Percentiles rank a stretch among this genome's conserved stretches.
Evolutionary conservation across 2,888 invertebrate genomes (phyloP).

Genomic region (Autographa pulchrina): DNA sequence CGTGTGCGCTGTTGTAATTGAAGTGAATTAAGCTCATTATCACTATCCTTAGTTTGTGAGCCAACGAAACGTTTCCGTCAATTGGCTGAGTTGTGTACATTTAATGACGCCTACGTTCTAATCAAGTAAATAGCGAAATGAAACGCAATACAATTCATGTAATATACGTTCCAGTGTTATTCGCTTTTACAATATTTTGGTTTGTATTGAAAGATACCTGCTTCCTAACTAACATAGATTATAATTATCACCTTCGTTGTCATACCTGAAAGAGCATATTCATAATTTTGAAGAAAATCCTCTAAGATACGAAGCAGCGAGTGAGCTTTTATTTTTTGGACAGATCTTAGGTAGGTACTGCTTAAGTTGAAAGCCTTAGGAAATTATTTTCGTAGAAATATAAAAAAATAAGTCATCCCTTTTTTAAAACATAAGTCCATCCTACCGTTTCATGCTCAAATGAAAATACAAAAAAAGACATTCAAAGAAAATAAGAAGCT

Average conservation of each 20-base stretch:
- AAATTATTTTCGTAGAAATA: no score
- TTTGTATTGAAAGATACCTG: neutral
- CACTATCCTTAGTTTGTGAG: conserved; percentile 58
- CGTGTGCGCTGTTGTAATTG: conserved; percentile 62
- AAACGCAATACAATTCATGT: conserved; percentile 49
- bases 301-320: no score
- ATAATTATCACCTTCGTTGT: no score
- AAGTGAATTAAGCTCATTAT: conserved; percentile 72
- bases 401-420: no score
- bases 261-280: no score
- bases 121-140: conserved; percentile 46
- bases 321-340: no score
- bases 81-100: conserved; percentile 62
- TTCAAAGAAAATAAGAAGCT: conserved; percentile 3
- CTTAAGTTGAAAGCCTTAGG: neutral
- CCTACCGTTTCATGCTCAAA: neutral
- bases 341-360: no score
- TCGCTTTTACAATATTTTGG: conserved; percentile 14
- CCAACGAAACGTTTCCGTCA: conserved; percentile 65
- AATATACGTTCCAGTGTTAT: conserved; percentile 29
- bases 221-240: no score
- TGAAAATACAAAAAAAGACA: neutral
- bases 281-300: no score
- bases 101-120: conserved; percentile 54
- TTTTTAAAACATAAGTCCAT: no score